Evolutionary conservation across 2,113 vertebrate genomes (phyloP).

Genomic region (Vimba vimba): DNA sequence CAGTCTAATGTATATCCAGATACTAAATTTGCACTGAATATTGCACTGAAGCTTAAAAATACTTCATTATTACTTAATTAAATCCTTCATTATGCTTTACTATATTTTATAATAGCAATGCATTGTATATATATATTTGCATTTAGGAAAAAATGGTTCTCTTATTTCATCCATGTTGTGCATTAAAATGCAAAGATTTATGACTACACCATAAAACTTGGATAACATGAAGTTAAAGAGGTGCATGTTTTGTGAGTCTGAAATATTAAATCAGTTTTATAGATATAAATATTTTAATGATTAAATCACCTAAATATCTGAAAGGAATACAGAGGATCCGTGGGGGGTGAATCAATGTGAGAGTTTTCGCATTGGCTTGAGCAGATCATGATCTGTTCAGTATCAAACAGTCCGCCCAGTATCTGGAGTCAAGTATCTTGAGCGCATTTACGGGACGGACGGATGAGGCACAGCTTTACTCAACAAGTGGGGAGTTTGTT

Average conservation of each 20-base stretch:
- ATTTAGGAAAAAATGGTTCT: too few species aligned
- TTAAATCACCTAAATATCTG: not conserved
- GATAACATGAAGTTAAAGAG: too few species aligned
- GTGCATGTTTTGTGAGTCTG: not conserved
- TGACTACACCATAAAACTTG: too few species aligned
- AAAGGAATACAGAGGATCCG: not conserved
- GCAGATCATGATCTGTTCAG: not conserved
- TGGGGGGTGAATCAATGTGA: not conserved
- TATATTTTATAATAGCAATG: not conserved
- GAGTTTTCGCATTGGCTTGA: not conserved
- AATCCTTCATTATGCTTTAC: not conserved
- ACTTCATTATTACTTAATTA: not conserved
- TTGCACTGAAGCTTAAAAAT: not conserved
- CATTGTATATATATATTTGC: not conserved
- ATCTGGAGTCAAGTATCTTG: slow-evolving; percentile 9
- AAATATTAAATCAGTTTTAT: not conserved
- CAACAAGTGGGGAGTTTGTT: not conserved
- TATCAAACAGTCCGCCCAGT: slow-evolving; percentile 29
- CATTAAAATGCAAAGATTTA: not conserved
- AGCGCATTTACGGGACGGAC: not conserved
- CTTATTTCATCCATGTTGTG: not conserved
- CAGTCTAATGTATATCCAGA: not conserved
- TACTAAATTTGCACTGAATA: not conserved
- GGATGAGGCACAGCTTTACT: not conserved
- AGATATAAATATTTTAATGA: not conserved